Percentiles rank a stretch among this genome's conserved stretches.
phyloP scores from a whole-genome alignment of 2,797 vertebrate genomes.

The Pachyuromys duprasi region DNA sequence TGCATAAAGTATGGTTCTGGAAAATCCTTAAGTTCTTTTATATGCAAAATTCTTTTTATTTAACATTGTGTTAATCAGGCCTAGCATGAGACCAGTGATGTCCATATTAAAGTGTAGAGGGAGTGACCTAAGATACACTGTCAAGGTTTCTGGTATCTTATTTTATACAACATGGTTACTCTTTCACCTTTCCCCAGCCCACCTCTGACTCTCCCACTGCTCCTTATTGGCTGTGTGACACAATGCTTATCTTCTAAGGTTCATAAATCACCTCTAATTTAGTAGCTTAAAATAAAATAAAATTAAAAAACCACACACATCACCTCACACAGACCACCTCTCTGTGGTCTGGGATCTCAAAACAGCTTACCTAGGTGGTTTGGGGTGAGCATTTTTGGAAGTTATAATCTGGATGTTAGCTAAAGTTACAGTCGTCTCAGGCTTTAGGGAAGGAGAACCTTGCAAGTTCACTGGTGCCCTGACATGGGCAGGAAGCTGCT shows the following conservation, averaged over 20 bases:
- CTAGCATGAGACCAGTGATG: not conserved
- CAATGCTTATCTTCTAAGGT: not conserved
- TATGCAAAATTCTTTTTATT: not conserved
- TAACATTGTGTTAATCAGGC: not conserved
- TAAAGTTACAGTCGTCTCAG: not conserved
- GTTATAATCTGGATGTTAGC: not conserved
- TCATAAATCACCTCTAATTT: not conserved
- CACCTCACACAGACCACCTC: not conserved
- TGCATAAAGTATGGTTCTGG: not conserved
- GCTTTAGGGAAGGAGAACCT: not conserved
- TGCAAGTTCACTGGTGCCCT: not conserved
- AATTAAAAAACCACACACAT: too few relatives aligned
- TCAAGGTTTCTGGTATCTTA: not conserved
- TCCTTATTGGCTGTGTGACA: not conserved
- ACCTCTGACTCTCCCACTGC: not conserved
- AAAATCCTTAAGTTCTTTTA: not conserved
- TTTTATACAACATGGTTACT: not conserved
- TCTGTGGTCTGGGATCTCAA: not conserved
- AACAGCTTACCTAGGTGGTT: not conserved
- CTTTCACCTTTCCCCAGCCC: not conserved
- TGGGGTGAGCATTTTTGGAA: not conserved
- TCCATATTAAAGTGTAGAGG: not conserved
- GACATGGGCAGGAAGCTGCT: not conserved
- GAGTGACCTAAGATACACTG: not conserved
- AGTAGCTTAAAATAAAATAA: constrained; percentile 2